These are phyloP conservation scores for Cossypha heuglini DNA, from an alignment of 2,797 vertebrate genomes.

Conservation along the genomic window DNA sequence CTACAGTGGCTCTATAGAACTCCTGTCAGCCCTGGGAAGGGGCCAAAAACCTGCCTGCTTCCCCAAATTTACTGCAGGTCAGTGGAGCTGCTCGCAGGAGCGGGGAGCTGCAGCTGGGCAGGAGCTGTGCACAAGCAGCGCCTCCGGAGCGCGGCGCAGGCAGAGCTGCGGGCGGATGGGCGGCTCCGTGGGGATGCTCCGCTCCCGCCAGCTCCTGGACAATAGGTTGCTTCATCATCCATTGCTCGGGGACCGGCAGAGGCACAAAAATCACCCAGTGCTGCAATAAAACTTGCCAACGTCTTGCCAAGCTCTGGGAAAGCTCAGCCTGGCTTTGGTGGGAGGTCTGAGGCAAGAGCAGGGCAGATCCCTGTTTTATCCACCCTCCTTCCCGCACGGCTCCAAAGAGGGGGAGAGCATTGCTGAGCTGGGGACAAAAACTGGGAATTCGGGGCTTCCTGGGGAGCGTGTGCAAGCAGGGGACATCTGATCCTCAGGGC, in stretches of 20 bases:
- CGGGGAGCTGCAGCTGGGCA: background rate
- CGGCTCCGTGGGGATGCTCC: constrained; percentile 1
- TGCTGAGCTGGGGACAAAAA: rapidly evolving
- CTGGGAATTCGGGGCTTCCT: background rate
- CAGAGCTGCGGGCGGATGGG: constrained; percentile 18
- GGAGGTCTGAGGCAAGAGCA: constrained; percentile 4
- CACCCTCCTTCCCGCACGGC: background rate
- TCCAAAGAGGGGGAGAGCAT: rapidly evolving
- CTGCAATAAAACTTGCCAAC: background rate
- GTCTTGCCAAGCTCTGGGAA: background rate
- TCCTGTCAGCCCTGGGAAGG: constrained; percentile 4
- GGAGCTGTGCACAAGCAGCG: background rate
- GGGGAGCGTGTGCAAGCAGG: rapidly evolving
- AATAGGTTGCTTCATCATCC: constrained; percentile 47
- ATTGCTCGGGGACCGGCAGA: background rate
- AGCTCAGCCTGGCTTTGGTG: background rate
- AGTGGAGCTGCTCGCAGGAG: background rate
- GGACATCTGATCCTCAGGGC: background rate
- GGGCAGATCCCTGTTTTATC: background rate
- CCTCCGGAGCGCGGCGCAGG: background rate
- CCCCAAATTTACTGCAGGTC: background rate
- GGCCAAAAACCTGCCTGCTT: constrained; percentile 30
- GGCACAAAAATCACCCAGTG: background rate
- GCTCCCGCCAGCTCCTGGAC: background rate
- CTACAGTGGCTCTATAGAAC: constrained; percentile 32